Evolutionary conservation across 2,888 invertebrate genomes (phyloP), one percentile per base, ranked within the genome.

Genomic region (Orgyia antiqua): DNA sequence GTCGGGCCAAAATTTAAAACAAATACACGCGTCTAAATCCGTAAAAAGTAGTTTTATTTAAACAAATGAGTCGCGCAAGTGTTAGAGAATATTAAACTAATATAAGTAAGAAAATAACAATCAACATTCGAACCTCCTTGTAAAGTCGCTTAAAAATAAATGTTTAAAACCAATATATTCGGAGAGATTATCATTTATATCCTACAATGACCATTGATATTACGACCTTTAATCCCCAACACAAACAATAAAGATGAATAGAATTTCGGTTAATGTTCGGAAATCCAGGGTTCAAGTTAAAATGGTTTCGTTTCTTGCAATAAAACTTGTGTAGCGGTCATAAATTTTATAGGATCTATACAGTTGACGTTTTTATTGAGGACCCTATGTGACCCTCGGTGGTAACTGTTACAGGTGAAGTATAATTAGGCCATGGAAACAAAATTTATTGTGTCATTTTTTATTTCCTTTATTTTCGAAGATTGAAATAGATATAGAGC

Each of bases 341-440:
- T 61, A 61, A 59, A 59, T 61, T 42, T 3, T 11, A 3, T 13
- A 27, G 36, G 32, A 51, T 53, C 48, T 53, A 51, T 56, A 37
- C 34, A 31, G 24, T 30, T 45, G 52, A 51, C 56, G 36, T 36
- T 58, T 58, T 61, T 58, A 58, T 61, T 56, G 50, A 31, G 31
- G 39, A 13, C 11, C 13, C 36, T 25, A 11, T 39, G 39, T 39
- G 39, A 38, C 41, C 41, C 40, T 27, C 24, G 21, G 24, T 10
- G 27, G 9, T 37, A 39, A 36, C 36, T 27, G 39, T 33, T 24
- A 25, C 43, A 39, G 36, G 40, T 42, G 20, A 15, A 19, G 27
- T 41, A 40, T 41, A 45, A 51, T 57, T 51, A 54, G 44, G 44
- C 10, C 27, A 31, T 24, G 13, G 11, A 31, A 15, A 19, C 27